These are phyloP conservation scores for Apteryx owenii DNA, from an alignment of 2,113 vertebrate genomes.

Conservation along the genomic window DNA sequence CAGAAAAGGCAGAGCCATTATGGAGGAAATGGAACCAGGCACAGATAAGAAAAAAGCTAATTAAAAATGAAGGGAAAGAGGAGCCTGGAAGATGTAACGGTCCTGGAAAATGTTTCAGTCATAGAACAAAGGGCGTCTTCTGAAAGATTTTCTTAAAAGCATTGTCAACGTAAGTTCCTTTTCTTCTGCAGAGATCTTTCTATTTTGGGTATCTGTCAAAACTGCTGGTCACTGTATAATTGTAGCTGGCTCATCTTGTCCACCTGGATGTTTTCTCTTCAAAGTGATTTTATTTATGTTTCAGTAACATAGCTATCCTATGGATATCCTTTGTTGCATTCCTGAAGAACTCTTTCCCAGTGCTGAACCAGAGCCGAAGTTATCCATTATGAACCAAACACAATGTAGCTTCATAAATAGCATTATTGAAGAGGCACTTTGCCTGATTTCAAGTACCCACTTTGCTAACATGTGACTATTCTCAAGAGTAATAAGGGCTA, in stretches of 20 bases:
- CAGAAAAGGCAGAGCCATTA: background rate
- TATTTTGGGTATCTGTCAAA: background rate
- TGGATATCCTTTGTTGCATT: background rate
- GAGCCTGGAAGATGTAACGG: background rate
- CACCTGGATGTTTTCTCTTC: background rate
- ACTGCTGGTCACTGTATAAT: background rate
- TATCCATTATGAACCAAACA: background rate
- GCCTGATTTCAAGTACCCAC: background rate
- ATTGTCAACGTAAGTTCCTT: background rate
- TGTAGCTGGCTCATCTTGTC: background rate
- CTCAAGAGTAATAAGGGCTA: background rate
- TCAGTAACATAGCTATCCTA: background rate
- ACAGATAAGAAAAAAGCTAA: conserved; percentile 8
- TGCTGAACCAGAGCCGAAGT: background rate
- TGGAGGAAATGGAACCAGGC: background rate
- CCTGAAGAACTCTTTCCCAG: background rate
- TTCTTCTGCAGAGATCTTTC: background rate
- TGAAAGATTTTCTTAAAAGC: conserved; percentile 31
- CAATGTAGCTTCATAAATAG: background rate
- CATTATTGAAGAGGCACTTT: background rate
- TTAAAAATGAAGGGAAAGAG: conserved; percentile 45
- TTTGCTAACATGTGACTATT: conserved; percentile 2
- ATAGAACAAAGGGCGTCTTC: conserved; percentile 7
- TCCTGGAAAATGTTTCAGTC: background rate
- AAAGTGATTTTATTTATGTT: background rate